Base-by-base conservation (phyloP, 2,113 vertebrate genomes). In the Prionailurus bengalensis region DNA sequence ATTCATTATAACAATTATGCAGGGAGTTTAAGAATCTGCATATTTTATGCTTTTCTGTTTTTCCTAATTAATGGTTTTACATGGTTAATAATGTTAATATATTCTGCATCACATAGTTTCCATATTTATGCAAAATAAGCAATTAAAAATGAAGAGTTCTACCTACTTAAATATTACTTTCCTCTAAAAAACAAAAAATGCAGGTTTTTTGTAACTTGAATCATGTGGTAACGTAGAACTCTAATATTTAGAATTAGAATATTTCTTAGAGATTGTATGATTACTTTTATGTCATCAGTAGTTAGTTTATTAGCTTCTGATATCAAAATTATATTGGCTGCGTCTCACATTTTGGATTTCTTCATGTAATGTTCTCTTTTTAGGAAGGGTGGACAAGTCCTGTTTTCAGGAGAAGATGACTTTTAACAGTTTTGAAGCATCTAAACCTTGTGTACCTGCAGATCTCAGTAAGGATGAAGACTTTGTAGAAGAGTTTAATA, bases 401-500 rank as follows among this genome's bases (percentile, higher is more conserved):
- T 80, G 23, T 91, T 96, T 29, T 70, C 48, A 70, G 92, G 97
- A 98, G 95, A 98, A 98, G 89, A 99, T 99, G 99, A 99, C 68
- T 76, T 98, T 98, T 85, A 97, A 98, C 86, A 98, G 91, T 95
- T 95, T 98, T 7, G 97, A 61, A 79, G 87, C 76, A 83, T 88
- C 39, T 0, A 98, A 97, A 94, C 97, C 98, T 93, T 96, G 98
- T 96, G 93, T 93, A 29, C 78, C 91, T 84, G 71, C 95, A 90
- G 98, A 99, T 55, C 51, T 93, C 31, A 80, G 97, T n/a, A 45
- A 94, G 42, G 98, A 99, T 96, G 70, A 98, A 29, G 99, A 99
- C 33, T 99, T 99, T 98, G 98, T 99, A 36, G 88, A 95, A 65
- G 98, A 99, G 25, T 87, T 42, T 13, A 93, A 66, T 45, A 99